Evolutionary conservation across 1,140 invertebrate genomes (phyloP).

Genomic region (Magallana ariakensis): DNA sequence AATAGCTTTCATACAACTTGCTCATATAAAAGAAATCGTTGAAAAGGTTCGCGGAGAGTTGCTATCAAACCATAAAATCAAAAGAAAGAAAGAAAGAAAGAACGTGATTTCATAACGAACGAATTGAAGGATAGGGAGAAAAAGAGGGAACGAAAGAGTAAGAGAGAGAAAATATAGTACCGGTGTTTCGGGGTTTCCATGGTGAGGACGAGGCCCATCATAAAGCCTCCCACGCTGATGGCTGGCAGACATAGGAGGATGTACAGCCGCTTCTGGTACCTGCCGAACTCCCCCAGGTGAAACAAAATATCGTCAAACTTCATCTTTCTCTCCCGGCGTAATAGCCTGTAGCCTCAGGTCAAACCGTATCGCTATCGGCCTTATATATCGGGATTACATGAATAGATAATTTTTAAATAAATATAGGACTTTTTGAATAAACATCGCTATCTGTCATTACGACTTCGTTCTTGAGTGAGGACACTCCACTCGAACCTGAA

Average conservation of each 20-base stretch:
- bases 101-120: not conserved
- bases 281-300: conserved; percentile 91
- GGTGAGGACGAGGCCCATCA: conserved; percentile 3
- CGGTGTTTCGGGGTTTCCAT: conserved; percentile 15
- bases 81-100: not conserved
- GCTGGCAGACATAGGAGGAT: conserved; percentile 89
- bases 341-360: not conserved
- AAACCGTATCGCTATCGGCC: not conserved
- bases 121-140: not conserved
- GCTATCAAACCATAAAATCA: no score
- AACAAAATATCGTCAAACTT: conserved; percentile 92
- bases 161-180: not conserved
- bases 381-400: not conserved
- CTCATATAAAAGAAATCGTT: no score
- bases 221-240: conserved; percentile 6
- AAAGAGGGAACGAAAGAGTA: not conserved
- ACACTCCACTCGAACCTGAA: no score
- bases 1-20: no score
- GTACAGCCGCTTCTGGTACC: conserved; percentile 91
- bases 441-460: not conserved
- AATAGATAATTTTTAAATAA: conserved; percentile 17
- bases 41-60: no score
- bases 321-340: conserved; percentile 79
- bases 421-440: conserved; percentile 19
- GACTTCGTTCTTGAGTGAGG: not conserved